A percentile compares a stretch with the other conserved stretches of the same genome.
These are phyloP conservation scores for Epizoanthus rinbou DNA, from an alignment of 92 coral and sea anemone species.

Conservation along the genomic window DNA sequence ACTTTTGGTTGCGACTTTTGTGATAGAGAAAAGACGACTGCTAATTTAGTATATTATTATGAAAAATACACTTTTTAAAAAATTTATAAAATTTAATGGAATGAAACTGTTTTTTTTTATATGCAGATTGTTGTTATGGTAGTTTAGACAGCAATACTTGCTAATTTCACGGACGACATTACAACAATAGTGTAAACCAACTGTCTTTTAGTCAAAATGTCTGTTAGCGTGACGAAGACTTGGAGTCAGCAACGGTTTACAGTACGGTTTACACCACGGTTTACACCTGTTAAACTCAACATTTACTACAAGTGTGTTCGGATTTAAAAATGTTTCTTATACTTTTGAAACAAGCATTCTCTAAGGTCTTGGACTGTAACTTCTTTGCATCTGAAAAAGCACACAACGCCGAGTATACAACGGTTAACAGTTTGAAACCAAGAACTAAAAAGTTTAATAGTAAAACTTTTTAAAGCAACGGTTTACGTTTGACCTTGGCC, in stretches of 20 bases:
- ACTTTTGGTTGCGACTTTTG: slow-evolving; percentile 20
- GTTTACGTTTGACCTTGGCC: slow-evolving; percentile 27
- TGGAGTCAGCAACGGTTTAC: slow-evolving; percentile 24
- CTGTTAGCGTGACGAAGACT: slow-evolving; percentile 18
- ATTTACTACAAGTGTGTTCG: slow-evolving; percentile 16
- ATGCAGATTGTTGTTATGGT: slow-evolving; percentile 20
- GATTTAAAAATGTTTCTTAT: slow-evolving; percentile 18
- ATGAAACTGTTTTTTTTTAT: slow-evolving; percentile 15
- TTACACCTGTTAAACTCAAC: slow-evolving; percentile 5
- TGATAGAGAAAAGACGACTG: slow-evolving; percentile 25
- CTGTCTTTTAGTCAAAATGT: slow-evolving; percentile 19
- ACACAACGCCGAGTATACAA: slow-evolving; percentile 14
- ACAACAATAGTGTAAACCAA: slow-evolving; percentile 19
- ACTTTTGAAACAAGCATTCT: slow-evolving; percentile 5
- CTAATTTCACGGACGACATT: slow-evolving; percentile 22
- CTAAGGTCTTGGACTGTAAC: background rate
- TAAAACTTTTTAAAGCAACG: slow-evolving; percentile 5
- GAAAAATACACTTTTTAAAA: slow-evolving; percentile 19
- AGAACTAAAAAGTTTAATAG: background rate
- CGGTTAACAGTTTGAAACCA: slow-evolving; percentile 11
- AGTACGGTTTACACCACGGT: slow-evolving; percentile 16
- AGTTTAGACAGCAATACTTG: slow-evolving; percentile 20
- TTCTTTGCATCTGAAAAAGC: slow-evolving; percentile 25
- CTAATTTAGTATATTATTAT: slow-evolving; percentile 21
- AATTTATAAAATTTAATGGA: slow-evolving; percentile 18